phyloP scores from a whole-genome alignment of 1,140 invertebrate genomes.

The Dendrolimus punctatus region DNA sequence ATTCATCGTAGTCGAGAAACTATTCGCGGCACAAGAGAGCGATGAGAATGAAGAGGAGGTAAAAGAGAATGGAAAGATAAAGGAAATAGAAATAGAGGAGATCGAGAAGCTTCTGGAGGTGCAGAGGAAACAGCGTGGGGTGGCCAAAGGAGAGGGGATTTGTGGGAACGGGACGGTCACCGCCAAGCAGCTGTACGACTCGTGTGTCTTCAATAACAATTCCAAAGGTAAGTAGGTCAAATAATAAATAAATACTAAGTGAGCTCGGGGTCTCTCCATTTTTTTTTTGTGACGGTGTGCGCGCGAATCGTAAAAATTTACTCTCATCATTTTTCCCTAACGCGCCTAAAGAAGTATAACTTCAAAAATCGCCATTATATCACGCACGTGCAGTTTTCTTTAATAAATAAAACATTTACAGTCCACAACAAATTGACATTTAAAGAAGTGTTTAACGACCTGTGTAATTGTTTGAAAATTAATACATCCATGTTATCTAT shows the following conservation, averaged over 20 bases:
- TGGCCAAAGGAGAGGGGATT: conserved; percentile 30
- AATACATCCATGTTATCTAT: conserved; percentile 3
- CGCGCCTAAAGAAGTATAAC: too few species aligned
- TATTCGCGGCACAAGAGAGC: conserved; percentile 43
- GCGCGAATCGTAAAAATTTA: too few species aligned
- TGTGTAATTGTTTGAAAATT: too few species aligned
- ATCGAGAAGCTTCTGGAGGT: conserved; percentile 52
- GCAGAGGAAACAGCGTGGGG: conserved; percentile 39
- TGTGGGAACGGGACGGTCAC: conserved; percentile 48
- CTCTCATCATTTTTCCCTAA: too few species aligned
- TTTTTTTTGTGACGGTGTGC: too few species aligned
- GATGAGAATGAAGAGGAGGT: conserved; percentile 34
- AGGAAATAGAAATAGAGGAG: conserved; percentile 64
- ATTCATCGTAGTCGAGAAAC: conserved; percentile 89
- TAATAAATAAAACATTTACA: too few species aligned
- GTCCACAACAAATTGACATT: too few species aligned
- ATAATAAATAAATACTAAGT: too few species aligned
- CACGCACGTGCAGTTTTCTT: too few species aligned
- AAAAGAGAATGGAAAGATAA: conserved; percentile 32
- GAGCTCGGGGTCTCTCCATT: too few species aligned
- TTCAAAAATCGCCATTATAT: too few species aligned
- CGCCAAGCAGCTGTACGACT: conserved; percentile 46
- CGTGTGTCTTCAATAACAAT: conserved; percentile 67
- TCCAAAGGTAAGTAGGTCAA: conserved; percentile 31
- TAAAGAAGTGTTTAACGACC: too few species aligned